A percentile compares a stretch with the other conserved stretches of the same genome.
Conservation (phyloP, 2,797 vertebrate genomes). For the Sphaeramia orbicularis region DNA sequence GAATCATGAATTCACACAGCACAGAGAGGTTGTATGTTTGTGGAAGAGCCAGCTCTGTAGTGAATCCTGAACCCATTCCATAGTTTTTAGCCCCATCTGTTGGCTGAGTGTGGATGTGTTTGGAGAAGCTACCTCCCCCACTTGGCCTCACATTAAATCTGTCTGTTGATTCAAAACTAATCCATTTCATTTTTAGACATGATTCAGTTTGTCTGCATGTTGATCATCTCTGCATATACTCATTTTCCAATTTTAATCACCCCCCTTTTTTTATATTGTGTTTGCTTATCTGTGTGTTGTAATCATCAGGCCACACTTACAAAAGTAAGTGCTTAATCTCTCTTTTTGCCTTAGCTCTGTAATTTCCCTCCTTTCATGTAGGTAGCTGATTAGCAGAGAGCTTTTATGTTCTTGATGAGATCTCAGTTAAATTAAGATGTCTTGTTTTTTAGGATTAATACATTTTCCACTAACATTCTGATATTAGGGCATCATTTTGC, state of each 20-base stretch:
- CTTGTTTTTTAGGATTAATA: conserved; percentile 1
- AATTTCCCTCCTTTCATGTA: background rate
- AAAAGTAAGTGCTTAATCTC: conserved; percentile 89
- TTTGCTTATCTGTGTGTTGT: conserved; percentile 83
- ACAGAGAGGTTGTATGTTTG: background rate
- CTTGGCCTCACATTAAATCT: background rate
- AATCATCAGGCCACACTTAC: conserved; percentile 86
- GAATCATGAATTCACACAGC: conserved; percentile 23
- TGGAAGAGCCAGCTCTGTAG: background rate
- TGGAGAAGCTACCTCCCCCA: background rate
- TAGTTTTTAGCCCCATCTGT: conserved; percentile 78
- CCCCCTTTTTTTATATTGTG: conserved; percentile 68
- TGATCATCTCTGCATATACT: conserved; percentile 42
- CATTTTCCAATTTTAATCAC: conserved; percentile 50
- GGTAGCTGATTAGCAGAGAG: background rate
- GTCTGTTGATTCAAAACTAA: conserved; percentile 20
- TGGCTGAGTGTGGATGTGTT: conserved; percentile 57
- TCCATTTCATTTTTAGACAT: conserved; percentile 15
- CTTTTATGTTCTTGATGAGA: background rate
- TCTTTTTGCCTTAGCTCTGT: conserved; percentile 15
- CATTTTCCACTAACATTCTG: conserved; percentile 1
- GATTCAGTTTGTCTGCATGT: conserved; percentile 23
- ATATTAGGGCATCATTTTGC: background rate
- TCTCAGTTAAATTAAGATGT: conserved; percentile 2
- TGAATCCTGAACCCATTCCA: conserved; percentile 28